Percentiles rank a stretch among this genome's conserved stretches.
phyloP scores from a whole-genome alignment of 2,113 vertebrate species.

The Marcusenius ussheri region DNA sequence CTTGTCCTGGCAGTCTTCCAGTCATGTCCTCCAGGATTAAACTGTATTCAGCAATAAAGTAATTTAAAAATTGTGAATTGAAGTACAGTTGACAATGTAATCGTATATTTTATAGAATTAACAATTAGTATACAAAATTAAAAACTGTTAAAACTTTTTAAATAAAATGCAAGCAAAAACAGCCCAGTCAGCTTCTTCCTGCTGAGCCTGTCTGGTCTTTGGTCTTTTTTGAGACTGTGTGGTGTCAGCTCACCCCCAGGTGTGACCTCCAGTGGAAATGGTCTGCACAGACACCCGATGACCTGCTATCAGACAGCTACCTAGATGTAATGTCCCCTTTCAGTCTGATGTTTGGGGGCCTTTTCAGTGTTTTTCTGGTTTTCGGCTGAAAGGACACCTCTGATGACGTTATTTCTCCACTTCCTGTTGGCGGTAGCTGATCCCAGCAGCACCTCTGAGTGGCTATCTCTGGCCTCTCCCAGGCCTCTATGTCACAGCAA shows the following conservation, averaged over 20 bases:
- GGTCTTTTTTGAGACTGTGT: not conserved
- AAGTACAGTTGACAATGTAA: not conserved
- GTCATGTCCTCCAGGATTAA: not conserved
- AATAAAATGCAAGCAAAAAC: not conserved
- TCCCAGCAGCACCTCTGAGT: not conserved
- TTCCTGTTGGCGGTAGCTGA: not conserved
- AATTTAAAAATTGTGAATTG: not conserved
- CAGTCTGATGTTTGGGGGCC: not conserved
- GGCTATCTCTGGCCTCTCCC: not conserved
- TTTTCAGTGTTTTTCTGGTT: not conserved
- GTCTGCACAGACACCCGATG: not conserved
- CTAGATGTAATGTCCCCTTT: not conserved
- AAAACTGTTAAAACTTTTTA: not conserved
- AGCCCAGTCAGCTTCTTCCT: not conserved
- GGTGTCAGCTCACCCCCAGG: not conserved
- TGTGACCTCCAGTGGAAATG: not conserved
- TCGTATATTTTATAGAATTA: not conserved
- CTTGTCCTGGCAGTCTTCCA: not conserved
- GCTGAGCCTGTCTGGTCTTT: not conserved
- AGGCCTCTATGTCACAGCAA: slow-evolving; percentile 48
- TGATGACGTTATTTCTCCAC: not conserved
- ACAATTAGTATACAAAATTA: not conserved
- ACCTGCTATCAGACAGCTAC: not conserved
- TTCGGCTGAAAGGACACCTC: not conserved
- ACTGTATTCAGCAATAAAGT: not conserved